A percentile compares a stretch with the other conserved stretches of the same genome.
phyloP scores from a whole-genome alignment of 2,888 invertebrate species.

The Rhamphomyia laevipes region DNA sequence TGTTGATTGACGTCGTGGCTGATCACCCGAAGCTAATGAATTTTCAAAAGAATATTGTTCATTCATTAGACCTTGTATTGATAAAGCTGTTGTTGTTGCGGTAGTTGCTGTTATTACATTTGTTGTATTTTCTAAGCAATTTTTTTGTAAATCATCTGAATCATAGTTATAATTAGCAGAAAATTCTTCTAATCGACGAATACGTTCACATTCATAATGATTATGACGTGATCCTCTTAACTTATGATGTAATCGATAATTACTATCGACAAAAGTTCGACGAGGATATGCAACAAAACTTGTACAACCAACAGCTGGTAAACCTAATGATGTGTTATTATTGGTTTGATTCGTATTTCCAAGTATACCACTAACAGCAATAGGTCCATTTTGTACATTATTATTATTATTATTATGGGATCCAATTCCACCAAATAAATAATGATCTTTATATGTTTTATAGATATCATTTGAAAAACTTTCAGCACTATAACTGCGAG shows the following conservation, averaged over 20 bases:
- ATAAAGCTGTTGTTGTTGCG: slow-evolving; percentile 2
- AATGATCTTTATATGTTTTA: slow-evolving; percentile 26
- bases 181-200: slow-evolving; percentile 5
- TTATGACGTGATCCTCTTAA: slow-evolving; percentile 40
- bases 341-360: slow-evolving; percentile 1
- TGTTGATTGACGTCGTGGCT: slow-evolving; percentile 6
- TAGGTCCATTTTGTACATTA: slow-evolving; percentile 11
- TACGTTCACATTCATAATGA: not conserved
- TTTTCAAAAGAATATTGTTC: slow-evolving; percentile 14
- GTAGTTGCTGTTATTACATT: no score
- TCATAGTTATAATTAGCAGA: slow-evolving; percentile 8
- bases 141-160: not conserved
- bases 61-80: slow-evolving; percentile 11
- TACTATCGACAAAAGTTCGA: slow-evolving; percentile 19
- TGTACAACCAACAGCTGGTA: not conserved
- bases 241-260: slow-evolving; percentile 35
- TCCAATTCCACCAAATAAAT: slow-evolving; percentile 34
- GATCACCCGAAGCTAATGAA: slow-evolving; percentile 10
- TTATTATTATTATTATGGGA: slow-evolving; percentile 16
- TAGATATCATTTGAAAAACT: slow-evolving; percentile 37
- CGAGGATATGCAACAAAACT: slow-evolving; percentile 19
- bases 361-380: slow-evolving; percentile 20
- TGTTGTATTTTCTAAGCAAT: slow-evolving; percentile 7
- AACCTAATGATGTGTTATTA: slow-evolving; percentile 4
- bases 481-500: slow-evolving; percentile 45